These are phyloP conservation scores for Eupristina koningsbergeri DNA, from an alignment of 1,140 invertebrate species.

Conservation along the genomic window DNA sequence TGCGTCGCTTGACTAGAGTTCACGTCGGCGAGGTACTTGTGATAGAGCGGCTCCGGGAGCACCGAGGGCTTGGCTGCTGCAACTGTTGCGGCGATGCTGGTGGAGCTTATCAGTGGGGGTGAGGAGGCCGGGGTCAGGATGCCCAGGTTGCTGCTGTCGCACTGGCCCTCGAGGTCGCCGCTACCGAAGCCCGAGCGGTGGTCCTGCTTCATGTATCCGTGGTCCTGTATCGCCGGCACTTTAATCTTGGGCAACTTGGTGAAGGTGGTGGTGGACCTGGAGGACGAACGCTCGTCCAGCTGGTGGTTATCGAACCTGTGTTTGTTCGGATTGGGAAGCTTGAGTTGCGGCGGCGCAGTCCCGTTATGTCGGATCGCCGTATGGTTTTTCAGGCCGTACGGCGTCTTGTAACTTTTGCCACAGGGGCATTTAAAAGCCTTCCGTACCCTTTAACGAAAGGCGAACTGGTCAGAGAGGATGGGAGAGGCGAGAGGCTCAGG, in stretches of 20 bases:
- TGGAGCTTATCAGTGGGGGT: conserved; percentile 54
- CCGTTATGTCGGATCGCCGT: conserved; percentile 76
- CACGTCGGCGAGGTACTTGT: conserved; percentile 56
- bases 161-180: conserved; percentile 39
- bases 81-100: too few species aligned
- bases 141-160: conserved; percentile 63
- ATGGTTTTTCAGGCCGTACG: conserved; percentile 83
- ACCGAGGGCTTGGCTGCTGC: background rate
- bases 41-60: conserved; percentile 12
- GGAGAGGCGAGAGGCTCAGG: background rate
- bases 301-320: background rate
- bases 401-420: conserved; percentile 87
- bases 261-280: background rate
- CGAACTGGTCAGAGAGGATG: conserved; percentile 44
- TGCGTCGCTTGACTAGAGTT: conserved; percentile 52
- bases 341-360: conserved; percentile 48
- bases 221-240: conserved; percentile 66
- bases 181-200: conserved; percentile 23
- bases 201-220: conserved; percentile 64
- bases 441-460: conserved; percentile 75
- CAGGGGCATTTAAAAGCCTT: conserved; percentile 87
- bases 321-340: conserved; percentile 43
- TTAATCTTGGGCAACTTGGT: conserved; percentile 59
- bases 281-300: background rate
- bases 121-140: conserved; percentile 75